Base-by-base conservation (phyloP, 2,797 vertebrate genomes). In the Coendou prehensilis region DNA sequence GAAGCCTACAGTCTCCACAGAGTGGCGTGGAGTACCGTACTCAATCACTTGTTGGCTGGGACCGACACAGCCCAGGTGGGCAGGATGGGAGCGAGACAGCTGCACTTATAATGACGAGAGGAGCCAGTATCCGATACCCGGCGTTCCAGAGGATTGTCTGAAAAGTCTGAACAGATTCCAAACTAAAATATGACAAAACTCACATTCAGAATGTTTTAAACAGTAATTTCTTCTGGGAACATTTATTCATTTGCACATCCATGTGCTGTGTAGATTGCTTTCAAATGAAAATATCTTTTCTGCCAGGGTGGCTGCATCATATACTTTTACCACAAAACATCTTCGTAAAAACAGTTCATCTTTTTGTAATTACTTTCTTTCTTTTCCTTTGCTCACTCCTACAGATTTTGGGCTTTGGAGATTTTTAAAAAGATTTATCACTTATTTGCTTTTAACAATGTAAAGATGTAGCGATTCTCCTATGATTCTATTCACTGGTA, bases 261-360 rank as follows among this genome's bases (percentile, higher is more conserved):
- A 10, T 79, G 88, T 96, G 71, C n/a, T 64, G 92, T 97, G 87
- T 84, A 94, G 71, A 54, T 81, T 93, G 71, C 63, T 94, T 97
- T 97, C 84, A 94, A 13, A 85, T 94, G 88, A 79, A 79, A 79
- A 47, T 79, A 63, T 45, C 64, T 90, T 95, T 92, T 47, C 57
- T 96, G 52, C 20, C 11, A 78, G 64, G 52, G 33, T 89, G 82
- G 69, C 37, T 76, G 41, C 18, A 80, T 92, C 20, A 30, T 87
- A 64, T 83, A 76, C 61, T 93, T 96, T 82, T 82, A 41, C 56
- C 69, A 85, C 78, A 79, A 93, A 95, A 85, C 79, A 94, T 22
- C 57, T 90, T 94, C 57, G 93, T 73, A 45, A 85, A 85, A 90
- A 52, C 50, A 85, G 28, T 83, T 84, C 73, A 56, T 81, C 28